Evolutionary conservation across 2,113 vertebrate species (phyloP).

Genomic region (Scophthalmus maximus): DNA sequence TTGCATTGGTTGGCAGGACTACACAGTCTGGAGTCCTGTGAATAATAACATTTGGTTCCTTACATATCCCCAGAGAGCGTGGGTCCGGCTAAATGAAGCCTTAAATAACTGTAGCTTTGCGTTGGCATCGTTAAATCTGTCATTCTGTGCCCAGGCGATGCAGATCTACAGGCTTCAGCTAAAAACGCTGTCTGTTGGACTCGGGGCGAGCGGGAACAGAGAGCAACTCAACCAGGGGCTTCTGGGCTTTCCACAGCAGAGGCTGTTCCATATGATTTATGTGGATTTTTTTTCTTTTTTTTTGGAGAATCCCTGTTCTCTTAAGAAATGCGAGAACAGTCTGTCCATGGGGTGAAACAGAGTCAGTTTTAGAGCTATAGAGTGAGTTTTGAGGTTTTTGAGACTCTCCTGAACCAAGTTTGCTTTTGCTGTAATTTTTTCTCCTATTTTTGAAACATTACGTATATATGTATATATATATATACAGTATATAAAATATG

Average conservation of each 20-base stretch:
- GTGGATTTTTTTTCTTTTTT: slow-evolving; percentile 46
- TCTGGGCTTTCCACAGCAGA: slow-evolving; percentile 47
- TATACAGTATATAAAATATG: too few species aligned
- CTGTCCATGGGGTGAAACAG: slow-evolving; percentile 47
- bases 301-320: slow-evolving; percentile 42
- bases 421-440: slow-evolving; percentile 16
- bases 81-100: slow-evolving; percentile 53
- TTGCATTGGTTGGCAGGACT: slow-evolving; percentile 6
- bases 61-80: slow-evolving; percentile 23
- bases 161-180: slow-evolving; percentile 52
- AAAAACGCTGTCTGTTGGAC: slow-evolving; percentile 64
- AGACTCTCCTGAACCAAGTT: slow-evolving; percentile 6
- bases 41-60: slow-evolving; percentile 38
- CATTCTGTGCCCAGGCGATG: slow-evolving; percentile 68
- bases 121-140: slow-evolving; percentile 73
- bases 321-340: slow-evolving; percentile 45
- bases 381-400: neutral
- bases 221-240: slow-evolving; percentile 37
- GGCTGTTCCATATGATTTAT: slow-evolving; percentile 70
- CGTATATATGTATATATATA: neutral
- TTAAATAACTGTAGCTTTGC: slow-evolving; percentile 64
- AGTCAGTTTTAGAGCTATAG: slow-evolving; percentile 15
- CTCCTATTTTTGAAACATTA: too few species aligned
- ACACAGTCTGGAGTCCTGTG: slow-evolving; percentile 21
- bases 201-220: slow-evolving; percentile 31